These are phyloP conservation scores for Pterocles burchelli DNA, from an alignment of 2,113 vertebrate genomes.

Conservation along the genomic window DNA sequence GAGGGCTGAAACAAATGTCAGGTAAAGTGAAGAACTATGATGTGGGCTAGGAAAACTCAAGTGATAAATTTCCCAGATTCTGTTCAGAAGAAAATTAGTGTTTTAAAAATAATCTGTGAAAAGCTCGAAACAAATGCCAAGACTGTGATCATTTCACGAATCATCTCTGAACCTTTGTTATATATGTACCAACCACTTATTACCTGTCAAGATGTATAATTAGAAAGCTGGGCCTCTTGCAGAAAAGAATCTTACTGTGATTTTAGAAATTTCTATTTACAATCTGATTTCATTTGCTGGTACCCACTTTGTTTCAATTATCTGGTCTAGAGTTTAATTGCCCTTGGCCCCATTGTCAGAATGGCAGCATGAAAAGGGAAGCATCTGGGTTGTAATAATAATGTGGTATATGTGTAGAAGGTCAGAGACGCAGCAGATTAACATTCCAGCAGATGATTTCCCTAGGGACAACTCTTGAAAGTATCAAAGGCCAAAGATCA, in stretches of 20 bases:
- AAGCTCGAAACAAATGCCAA: slow-evolving; percentile 41
- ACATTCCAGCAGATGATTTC: slow-evolving; percentile 77
- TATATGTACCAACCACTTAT: background rate
- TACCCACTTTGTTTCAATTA: slow-evolving; percentile 10
- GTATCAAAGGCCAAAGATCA: slow-evolving; percentile 72
- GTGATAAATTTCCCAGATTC: slow-evolving; percentile 23
- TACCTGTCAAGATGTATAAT: background rate
- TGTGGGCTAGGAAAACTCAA: background rate
- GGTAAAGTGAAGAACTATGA: slow-evolving; percentile 16
- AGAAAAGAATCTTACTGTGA: slow-evolving; percentile 39
- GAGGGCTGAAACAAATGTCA: slow-evolving; percentile 10
- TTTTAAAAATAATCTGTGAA: slow-evolving; percentile 44
- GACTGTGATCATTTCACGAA: background rate
- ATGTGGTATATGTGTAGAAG: slow-evolving; percentile 74
- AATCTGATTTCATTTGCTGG: slow-evolving; percentile 57
- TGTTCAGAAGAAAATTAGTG: slow-evolving; percentile 25
- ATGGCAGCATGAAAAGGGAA: slow-evolving; percentile 72
- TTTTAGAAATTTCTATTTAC: slow-evolving; percentile 58
- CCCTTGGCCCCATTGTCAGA: slow-evolving; percentile 56
- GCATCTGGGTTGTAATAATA: slow-evolving; percentile 74
- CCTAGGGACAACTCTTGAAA: slow-evolving; percentile 66
- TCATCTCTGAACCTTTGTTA: slow-evolving; percentile 33
- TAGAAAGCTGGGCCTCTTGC: slow-evolving; percentile 24
- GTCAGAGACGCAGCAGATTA: slow-evolving; percentile 79
- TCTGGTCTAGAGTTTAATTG: slow-evolving; percentile 62